Conservation (phyloP, 1,140 invertebrate genomes). For the Aphelenchoides fujianensis region DNA sequence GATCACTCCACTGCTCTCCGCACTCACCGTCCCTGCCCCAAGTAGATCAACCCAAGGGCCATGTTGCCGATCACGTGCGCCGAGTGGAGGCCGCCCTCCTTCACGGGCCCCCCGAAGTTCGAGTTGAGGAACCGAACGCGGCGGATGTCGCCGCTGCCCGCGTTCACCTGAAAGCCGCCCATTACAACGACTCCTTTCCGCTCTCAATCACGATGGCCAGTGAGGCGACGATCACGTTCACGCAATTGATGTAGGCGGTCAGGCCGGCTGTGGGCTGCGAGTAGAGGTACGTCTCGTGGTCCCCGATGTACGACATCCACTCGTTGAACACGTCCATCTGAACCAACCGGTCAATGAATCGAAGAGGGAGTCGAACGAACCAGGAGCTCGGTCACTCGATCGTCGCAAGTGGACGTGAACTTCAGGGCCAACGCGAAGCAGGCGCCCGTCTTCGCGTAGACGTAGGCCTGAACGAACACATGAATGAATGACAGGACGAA, state of each 20-base stretch:
- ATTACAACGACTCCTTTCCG: no score
- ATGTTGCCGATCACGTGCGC: constrained; percentile 39
- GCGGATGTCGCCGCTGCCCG: constrained; percentile 44
- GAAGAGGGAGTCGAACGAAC: no score
- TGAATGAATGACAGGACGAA: neutral
- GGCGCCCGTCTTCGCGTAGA: constrained; percentile 29
- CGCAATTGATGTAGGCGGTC: neutral
- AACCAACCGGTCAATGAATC: no score
- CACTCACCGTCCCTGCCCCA: constrained; percentile 44
- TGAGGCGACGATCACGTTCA: constrained; percentile 15
- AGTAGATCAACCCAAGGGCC: constrained; percentile 42
- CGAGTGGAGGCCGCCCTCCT: constrained; percentile 34
- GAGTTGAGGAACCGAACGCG: neutral
- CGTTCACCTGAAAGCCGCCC: no score
- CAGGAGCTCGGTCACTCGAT: constrained; percentile 21
- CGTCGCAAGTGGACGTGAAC: constrained; percentile 39
- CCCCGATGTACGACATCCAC: constrained; percentile 1
- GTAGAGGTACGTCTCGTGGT: constrained; percentile 7
- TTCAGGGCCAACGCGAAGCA: constrained; percentile 42
- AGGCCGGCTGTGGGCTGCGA: neutral
- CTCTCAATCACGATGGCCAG: constrained; percentile 29
- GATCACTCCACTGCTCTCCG: no score
- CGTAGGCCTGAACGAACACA: constrained; percentile 5
- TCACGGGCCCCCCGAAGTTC: constrained; percentile 18
- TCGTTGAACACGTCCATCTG: constrained; percentile 34